phyloP scores from a whole-genome alignment of 2,113 vertebrate genomes.

The Apodemus sylvaticus region DNA sequence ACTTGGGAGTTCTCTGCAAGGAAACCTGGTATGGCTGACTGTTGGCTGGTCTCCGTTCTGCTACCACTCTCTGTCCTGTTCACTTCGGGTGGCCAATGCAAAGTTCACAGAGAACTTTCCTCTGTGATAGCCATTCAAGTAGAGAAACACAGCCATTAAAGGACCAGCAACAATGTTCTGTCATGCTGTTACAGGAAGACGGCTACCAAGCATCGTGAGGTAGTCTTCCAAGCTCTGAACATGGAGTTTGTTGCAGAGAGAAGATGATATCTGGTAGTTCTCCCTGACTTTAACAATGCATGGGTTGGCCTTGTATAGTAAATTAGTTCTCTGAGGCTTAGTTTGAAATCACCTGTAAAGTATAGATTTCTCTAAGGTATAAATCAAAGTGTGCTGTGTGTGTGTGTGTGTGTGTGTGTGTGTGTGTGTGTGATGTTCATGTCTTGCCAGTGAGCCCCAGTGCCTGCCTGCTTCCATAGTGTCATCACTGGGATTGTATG shows the following conservation, averaged over 20 bases:
- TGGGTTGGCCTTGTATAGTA: not conserved
- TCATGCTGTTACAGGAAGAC: not conserved
- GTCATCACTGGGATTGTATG: not conserved
- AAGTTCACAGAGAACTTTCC: not conserved
- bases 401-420: not conserved
- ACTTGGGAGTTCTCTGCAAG: not conserved
- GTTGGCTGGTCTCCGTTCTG: not conserved
- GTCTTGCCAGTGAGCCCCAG: not conserved
- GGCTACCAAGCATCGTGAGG: not conserved
- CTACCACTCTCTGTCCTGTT: not conserved
- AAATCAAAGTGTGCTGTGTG: not conserved
- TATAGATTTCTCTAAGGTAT: not conserved
- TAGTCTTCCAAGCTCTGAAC: not conserved
- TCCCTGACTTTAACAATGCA: not conserved
- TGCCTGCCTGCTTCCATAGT: not conserved
- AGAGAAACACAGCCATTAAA: not conserved
- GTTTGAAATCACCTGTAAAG: conserved; percentile 22
- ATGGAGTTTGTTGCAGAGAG: not conserved
- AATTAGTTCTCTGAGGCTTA: not conserved
- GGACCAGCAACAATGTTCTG: not conserved
- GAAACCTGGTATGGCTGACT: not conserved
- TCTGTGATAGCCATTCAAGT: not conserved
- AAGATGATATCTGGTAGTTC: not conserved
- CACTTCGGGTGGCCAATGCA: not conserved
- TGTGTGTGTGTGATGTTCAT: not conserved